Evolutionary conservation across 2,888 invertebrate species (phyloP).

Genomic region (Drosophila planitibia): DNA sequence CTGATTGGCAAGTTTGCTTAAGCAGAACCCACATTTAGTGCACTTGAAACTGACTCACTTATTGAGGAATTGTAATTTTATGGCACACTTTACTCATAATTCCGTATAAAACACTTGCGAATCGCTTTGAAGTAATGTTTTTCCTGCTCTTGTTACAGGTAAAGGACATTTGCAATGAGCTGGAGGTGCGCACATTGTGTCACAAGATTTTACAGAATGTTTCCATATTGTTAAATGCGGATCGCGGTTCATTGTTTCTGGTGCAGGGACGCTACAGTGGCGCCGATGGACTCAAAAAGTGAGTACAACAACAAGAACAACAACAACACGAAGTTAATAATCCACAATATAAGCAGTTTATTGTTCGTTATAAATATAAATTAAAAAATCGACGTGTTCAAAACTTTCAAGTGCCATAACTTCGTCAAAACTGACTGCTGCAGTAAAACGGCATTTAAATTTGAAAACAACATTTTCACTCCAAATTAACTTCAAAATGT

Average conservation of each 20-base stretch:
- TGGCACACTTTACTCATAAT: constrained; percentile 22
- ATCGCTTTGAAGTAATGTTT: constrained; percentile 2
- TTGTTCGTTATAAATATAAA: neutral
- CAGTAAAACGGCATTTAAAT: neutral
- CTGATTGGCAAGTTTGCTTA: constrained; percentile 49
- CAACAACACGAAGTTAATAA: neutral
- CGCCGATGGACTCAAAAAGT: constrained; percentile 85
- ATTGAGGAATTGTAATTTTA: constrained; percentile 29
- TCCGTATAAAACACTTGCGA: constrained; percentile 4
- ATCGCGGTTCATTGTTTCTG: constrained; percentile 96
- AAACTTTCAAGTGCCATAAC: neutral
- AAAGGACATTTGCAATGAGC: constrained; percentile 97
- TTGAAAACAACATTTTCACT: neutral
- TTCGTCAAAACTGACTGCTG: neutral
- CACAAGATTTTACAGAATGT: constrained; percentile 98
- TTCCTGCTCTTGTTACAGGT: constrained; percentile 86
- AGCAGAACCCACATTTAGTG: constrained; percentile 27
- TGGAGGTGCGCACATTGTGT: constrained; percentile 96
- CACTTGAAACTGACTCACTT: constrained; percentile 28
- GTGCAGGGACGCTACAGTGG: constrained; percentile 90
- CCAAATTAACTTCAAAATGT: no score
- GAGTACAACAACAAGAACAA: constrained; percentile 59
- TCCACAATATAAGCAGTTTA: neutral
- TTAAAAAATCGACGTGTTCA: neutral
- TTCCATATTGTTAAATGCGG: constrained; percentile 95